Conservation (phyloP, 2,888 invertebrate genomes). For the Imbricaverruca yamaguchii region DNA sequence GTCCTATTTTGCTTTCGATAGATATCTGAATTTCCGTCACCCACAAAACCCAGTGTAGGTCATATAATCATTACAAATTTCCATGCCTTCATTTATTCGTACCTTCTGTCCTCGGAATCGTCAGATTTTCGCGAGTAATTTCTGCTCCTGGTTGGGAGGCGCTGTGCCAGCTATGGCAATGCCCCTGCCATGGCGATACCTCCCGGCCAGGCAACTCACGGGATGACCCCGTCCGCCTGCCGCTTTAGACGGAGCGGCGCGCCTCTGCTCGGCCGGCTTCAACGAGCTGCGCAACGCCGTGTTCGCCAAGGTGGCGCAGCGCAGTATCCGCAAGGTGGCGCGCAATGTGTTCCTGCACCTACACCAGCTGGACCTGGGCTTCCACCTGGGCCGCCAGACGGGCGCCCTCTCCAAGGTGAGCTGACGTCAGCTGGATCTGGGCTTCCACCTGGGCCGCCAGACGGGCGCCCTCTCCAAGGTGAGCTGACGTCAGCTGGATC, state of each 20-base stretch:
- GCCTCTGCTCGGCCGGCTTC: conserved; percentile 82
- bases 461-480: conserved; percentile 90
- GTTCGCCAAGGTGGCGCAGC: conserved; percentile 94
- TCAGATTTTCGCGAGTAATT: no score
- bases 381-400: conserved; percentile 90
- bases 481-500: neutral
- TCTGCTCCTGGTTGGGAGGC: no score
- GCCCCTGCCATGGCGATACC: no score
- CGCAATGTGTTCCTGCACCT: conserved; percentile 92
- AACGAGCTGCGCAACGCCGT: conserved; percentile 97
- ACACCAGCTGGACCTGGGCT: conserved; percentile 86
- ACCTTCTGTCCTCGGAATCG: no score
- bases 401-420: conserved; percentile 81
- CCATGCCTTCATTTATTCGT: no score
- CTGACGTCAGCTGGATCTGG: neutral
- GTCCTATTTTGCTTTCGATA: no score
- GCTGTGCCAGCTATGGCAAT: no score
- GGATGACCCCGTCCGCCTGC: neutral
- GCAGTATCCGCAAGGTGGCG: conserved; percentile 89
- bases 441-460: conserved; percentile 79
- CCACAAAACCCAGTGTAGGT: no score
- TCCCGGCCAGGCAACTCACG: no score
- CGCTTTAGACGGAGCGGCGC: conserved; percentile 77
- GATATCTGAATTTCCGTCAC: no score
- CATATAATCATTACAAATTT: no score